Conservation (phyloP, 1,140 invertebrate genomes). For the Meloidogyne hapla region DNA sequence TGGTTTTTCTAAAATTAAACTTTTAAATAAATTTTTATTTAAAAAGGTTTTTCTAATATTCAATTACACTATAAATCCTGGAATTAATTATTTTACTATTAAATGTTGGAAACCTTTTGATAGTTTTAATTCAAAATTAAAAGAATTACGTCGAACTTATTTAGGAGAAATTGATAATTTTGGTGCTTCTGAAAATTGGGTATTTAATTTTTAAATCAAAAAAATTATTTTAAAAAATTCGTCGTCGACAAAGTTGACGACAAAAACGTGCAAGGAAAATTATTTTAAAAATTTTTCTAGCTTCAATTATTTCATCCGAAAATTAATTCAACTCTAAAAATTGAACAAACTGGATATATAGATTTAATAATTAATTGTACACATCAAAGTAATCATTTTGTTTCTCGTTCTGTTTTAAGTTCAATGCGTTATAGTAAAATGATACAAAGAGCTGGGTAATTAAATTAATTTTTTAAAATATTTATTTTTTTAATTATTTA, state of each 20-base stretch:
- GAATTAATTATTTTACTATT: not conserved
- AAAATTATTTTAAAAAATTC: not conserved
- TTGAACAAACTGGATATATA: not conserved
- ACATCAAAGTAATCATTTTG: conserved; percentile 13
- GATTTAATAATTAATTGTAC: conserved; percentile 7
- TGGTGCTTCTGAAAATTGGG: not conserved
- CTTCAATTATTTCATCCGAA: not conserved
- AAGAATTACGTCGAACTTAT: not conserved
- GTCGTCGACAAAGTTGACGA: too few relatives aligned
- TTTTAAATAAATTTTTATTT: not conserved
- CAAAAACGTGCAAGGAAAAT: too few relatives aligned
- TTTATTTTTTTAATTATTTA: not conserved
- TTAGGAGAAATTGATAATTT: not conserved
- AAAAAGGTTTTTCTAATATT: not conserved
- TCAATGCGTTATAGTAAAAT: conserved; percentile 25
- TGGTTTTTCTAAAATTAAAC: conserved; percentile 3
- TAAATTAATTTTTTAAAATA: not conserved
- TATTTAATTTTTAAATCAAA: not conserved
- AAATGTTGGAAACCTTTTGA: not conserved
- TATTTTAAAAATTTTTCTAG: not conserved
- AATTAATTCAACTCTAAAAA: not conserved
- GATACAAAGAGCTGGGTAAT: not conserved
- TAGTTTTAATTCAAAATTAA: not conserved
- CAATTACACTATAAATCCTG: conserved; percentile 6
- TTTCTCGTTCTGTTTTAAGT: not conserved